These are phyloP conservation scores for Cataglyphis altisquamis DNA, from an alignment of 2,888 invertebrate species.

Conservation along the genomic window DNA sequence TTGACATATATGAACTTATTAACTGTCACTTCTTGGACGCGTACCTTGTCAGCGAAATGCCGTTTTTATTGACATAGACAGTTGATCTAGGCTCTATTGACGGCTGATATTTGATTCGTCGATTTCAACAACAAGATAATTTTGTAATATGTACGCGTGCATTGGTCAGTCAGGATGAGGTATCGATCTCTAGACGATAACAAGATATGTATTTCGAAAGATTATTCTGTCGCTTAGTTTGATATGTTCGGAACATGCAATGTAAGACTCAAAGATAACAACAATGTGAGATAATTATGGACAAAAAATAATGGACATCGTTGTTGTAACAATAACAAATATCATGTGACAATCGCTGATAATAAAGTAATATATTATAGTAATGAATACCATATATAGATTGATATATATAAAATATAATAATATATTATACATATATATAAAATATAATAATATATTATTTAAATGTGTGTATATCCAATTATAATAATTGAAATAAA, in stretches of 20 bases:
- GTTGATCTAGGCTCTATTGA: neutral
- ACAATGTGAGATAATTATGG: neutral
- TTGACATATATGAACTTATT: neutral
- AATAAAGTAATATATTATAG: neutral
- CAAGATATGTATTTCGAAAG: neutral
- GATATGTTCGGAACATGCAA: neutral
- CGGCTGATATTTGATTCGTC: conserved; percentile 16
- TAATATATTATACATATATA: neutral
- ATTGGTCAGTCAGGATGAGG: neutral
- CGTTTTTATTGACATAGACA: conserved; percentile 9
- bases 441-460: neutral
- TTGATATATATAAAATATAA: neutral
- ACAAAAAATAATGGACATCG: neutral
- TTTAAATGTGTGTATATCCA: neutral
- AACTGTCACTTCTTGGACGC: neutral
- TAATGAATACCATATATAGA: neutral
- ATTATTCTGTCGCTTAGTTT: neutral
- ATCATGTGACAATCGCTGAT: neutral
- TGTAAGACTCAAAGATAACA: neutral
- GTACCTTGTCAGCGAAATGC: neutral
- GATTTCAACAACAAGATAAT: neutral
- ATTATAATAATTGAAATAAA: neutral
- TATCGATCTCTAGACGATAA: neutral
- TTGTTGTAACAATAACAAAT: neutral
- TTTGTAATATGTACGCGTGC: neutral